Evolutionary conservation across 2,113 vertebrate genomes (phyloP).

Genomic region (Microcebus griseorufus): DNA sequence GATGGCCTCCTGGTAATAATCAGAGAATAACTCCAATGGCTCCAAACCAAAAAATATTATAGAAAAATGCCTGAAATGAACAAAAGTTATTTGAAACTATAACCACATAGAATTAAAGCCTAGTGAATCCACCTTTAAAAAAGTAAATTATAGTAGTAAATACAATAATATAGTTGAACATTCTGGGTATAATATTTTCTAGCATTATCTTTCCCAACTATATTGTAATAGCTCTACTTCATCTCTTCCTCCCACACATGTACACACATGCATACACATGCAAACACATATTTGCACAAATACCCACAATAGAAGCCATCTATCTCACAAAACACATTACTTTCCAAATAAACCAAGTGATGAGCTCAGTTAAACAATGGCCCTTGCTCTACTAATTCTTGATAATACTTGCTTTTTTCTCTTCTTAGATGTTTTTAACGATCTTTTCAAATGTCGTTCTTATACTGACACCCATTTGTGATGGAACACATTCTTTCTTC

Average conservation of each 20-base stretch:
- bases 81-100: neutral
- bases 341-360: neutral
- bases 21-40: neutral
- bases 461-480: neutral
- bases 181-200: neutral
- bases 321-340: neutral
- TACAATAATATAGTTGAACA: neutral
- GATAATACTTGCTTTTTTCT: neutral
- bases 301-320: neutral
- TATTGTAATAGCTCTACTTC: neutral
- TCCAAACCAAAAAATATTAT: neutral
- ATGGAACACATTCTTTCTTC: neutral
- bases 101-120: neutral
- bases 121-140: neutral
- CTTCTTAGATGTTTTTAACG: neutral
- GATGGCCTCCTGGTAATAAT: neutral
- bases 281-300: neutral
- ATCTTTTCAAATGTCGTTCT: neutral
- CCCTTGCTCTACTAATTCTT: neutral
- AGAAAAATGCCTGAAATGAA: neutral
- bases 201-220: too few species aligned
- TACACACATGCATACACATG: neutral
- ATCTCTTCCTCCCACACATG: neutral
- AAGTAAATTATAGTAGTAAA: neutral
- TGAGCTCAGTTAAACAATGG: neutral